phyloP scores from a whole-genome alignment of 2,113 vertebrate genomes.

The Oenanthe oenanthe region DNA sequence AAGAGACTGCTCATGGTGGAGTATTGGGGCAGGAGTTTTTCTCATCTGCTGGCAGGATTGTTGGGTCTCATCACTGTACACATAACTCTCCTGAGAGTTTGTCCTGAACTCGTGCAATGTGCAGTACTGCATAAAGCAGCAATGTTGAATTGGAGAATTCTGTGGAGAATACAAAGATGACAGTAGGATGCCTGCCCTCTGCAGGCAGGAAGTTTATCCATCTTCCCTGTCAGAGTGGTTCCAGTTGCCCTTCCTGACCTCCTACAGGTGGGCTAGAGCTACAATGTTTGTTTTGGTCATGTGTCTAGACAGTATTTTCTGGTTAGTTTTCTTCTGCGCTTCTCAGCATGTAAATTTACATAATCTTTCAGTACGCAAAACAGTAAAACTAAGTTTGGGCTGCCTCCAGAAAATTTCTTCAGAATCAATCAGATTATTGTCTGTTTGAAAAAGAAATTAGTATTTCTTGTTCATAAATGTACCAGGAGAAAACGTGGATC shows the following conservation, averaged over 20 bases:
- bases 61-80: neutral
- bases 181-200: neutral
- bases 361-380: neutral
- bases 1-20: neutral
- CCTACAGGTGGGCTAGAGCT: neutral
- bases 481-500: neutral
- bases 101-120: neutral
- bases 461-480: neutral
- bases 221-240: neutral
- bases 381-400: neutral
- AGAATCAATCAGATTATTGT: neutral
- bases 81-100: neutral
- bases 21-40: neutral
- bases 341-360: neutral
- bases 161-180: neutral
- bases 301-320: neutral
- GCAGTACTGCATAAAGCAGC: neutral
- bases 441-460: neutral
- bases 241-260: neutral
- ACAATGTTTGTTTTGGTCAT: neutral
- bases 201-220: neutral
- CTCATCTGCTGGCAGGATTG: neutral
- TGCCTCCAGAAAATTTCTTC: neutral
- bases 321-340: neutral
- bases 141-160: neutral